Conservation (phyloP, 2,888 invertebrate species). For the Cyrtodaria siliqua region DNA sequence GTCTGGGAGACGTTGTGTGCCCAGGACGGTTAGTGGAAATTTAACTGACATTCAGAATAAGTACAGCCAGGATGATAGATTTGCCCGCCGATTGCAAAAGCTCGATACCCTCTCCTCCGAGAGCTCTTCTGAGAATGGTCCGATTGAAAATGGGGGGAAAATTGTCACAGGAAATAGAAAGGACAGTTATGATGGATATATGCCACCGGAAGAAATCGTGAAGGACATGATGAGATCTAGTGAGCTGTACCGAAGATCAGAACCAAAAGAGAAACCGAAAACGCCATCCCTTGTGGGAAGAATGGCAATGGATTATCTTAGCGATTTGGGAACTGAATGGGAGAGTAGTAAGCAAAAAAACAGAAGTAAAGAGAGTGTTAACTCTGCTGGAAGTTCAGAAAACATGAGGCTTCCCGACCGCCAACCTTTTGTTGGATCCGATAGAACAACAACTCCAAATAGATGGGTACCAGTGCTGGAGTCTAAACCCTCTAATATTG, state of each 20-base stretch:
- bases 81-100: conserved; percentile 17
- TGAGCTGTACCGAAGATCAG: conserved; percentile 61
- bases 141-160: not conserved
- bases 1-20: conserved; percentile 44
- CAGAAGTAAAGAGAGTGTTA: not conserved
- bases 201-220: conserved; percentile 74
- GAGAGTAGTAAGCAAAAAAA: conserved; percentile 42
- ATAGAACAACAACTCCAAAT: conserved; percentile 51
- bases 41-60: conserved; percentile 60
- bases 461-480: conserved; percentile 53
- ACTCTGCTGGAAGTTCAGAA: not conserved
- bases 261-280: conserved; percentile 49
- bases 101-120: not conserved
- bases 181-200: conserved; percentile 2
- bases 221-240: conserved; percentile 66
- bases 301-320: conserved; percentile 77
- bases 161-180: not conserved
- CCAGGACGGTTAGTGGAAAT: conserved; percentile 69
- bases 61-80: conserved; percentile 53
- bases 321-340: conserved; percentile 77
- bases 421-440: conserved; percentile 53
- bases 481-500: conserved; percentile 1
- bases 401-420: conserved; percentile 4
- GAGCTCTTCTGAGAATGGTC: not conserved
- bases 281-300: conserved; percentile 68